Percentiles rank a stretch among this genome's conserved stretches.
These are phyloP conservation scores for Hemithea aestivaria DNA, from an alignment of 2,888 invertebrate genomes.

Conservation along the genomic window DNA sequence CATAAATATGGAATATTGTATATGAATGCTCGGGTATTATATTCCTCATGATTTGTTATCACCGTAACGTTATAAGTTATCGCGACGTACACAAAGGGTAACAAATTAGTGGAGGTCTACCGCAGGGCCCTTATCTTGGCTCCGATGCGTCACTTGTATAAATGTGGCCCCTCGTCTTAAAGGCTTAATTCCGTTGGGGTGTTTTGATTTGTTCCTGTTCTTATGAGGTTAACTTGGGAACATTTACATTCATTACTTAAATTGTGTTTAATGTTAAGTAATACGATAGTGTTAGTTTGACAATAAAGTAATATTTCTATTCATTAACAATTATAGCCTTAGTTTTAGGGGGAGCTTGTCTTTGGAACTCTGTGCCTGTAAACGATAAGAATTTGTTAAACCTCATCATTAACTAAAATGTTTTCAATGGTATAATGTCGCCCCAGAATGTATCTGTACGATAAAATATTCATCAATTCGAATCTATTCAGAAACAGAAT, in stretches of 20 bases:
- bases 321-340: too few species aligned
- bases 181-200: conserved; percentile 44
- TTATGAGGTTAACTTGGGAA: conserved; percentile 18
- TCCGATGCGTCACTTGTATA: conserved; percentile 38
- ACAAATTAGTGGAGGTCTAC: conserved; percentile 61
- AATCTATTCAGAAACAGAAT: too few species aligned
- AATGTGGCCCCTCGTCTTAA: conserved; percentile 39
- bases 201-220: conserved; percentile 25
- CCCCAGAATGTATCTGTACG: too few species aligned
- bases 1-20: conserved; percentile 25
- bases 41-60: conserved; percentile 33
- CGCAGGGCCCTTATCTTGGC: conserved; percentile 46
- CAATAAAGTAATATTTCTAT: too few species aligned
- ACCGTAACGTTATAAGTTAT: conserved; percentile 50
- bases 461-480: too few species aligned
- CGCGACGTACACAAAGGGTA: conserved; percentile 57
- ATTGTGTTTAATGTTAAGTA: neutral
- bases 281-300: too few species aligned
- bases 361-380: too few species aligned
- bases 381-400: too few species aligned
- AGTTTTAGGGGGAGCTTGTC: too few species aligned
- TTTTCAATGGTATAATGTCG: too few species aligned
- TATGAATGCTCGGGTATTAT: conserved; percentile 24
- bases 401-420: too few species aligned
- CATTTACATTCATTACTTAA: conserved; percentile 10